phyloP scores from a whole-genome alignment of 1,140 invertebrate genomes.

The Bombus balteatus region DNA sequence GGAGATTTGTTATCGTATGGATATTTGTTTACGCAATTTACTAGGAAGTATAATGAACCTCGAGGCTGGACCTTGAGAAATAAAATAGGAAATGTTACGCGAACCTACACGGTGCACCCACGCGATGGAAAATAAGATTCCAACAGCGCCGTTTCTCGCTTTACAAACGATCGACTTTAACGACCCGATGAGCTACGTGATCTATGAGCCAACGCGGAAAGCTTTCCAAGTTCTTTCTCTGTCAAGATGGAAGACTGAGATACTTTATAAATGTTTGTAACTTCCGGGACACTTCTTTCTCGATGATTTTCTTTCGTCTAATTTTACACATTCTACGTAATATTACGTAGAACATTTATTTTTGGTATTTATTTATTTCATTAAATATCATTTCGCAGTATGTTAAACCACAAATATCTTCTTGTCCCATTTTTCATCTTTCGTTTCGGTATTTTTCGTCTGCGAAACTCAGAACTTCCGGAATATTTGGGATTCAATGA shows the following conservation, averaged over 20 bases:
- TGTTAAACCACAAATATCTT: background rate
- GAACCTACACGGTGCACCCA: slow-evolving; percentile 56
- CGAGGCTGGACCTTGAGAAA: slow-evolving; percentile 1
- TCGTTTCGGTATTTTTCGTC: too few relatives aligned
- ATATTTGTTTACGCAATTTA: background rate
- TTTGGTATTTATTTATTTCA: too few relatives aligned
- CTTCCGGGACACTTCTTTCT: slow-evolving; percentile 28
- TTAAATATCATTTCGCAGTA: background rate
- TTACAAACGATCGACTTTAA: slow-evolving; percentile 58
- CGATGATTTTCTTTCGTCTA: background rate
- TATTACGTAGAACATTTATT: background rate
- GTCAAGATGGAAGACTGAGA: background rate
- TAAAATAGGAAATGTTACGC: slow-evolving; percentile 9
- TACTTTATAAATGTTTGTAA: slow-evolving; percentile 26
- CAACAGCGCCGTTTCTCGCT: slow-evolving; percentile 10
- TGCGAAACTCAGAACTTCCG: too few relatives aligned
- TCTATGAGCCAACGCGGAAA: slow-evolving; percentile 28
- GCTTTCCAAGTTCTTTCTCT: slow-evolving; percentile 7
- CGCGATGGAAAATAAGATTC: slow-evolving; percentile 58
- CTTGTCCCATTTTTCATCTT: too few relatives aligned
- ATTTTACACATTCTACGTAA: background rate
- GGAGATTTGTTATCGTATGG: background rate
- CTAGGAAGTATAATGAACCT: slow-evolving; percentile 48
- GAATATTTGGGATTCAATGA: too few relatives aligned
- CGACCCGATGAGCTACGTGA: slow-evolving; percentile 50